Conservation (phyloP, 2,888 invertebrate genomes). For the Leucania comma region DNA sequence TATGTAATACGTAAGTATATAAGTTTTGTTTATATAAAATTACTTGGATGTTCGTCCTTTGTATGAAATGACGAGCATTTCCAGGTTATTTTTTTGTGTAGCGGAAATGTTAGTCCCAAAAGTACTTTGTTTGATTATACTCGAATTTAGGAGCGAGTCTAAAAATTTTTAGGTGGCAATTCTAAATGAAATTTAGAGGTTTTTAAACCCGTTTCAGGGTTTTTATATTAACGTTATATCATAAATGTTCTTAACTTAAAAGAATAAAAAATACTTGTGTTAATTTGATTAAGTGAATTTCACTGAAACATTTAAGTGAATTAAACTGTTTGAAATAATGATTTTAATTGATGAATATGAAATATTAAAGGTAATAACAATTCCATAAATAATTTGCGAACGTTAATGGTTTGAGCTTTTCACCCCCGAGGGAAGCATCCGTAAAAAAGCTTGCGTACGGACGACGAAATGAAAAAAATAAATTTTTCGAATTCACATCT, state of each 20-base stretch:
- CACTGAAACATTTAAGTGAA: not conserved
- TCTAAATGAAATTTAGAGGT: conserved; percentile 21
- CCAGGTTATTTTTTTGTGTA: conserved; percentile 38
- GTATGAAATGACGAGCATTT: conserved; percentile 22
- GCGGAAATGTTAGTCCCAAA: conserved; percentile 25
- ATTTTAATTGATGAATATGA: not conserved
- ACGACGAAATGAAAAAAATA: conserved; percentile 34
- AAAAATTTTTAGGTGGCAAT: conserved; percentile 8
- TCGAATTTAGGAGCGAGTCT: conserved; percentile 19
- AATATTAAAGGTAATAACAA: not conserved
- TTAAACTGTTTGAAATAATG: not conserved
- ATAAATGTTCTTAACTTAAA: too few relatives aligned
- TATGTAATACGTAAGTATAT: conserved; percentile 69
- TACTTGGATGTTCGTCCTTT: conserved; percentile 41
- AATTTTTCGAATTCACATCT: conserved; percentile 19
- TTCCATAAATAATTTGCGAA: conserved; percentile 34
- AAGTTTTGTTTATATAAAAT: conserved; percentile 60
- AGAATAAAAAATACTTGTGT: too few relatives aligned
- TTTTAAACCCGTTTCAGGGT: not conserved
- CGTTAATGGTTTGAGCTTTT: conserved; percentile 19
- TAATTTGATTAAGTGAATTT: not conserved
- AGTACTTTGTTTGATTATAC: conserved; percentile 57
- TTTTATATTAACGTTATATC: not conserved
- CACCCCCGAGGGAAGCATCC: conserved; percentile 2
- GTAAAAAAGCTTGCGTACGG: conserved; percentile 3